These are phyloP conservation scores for Notodonta dromedarius DNA, from an alignment of 2,888 invertebrate genomes.

Conservation along the genomic window DNA sequence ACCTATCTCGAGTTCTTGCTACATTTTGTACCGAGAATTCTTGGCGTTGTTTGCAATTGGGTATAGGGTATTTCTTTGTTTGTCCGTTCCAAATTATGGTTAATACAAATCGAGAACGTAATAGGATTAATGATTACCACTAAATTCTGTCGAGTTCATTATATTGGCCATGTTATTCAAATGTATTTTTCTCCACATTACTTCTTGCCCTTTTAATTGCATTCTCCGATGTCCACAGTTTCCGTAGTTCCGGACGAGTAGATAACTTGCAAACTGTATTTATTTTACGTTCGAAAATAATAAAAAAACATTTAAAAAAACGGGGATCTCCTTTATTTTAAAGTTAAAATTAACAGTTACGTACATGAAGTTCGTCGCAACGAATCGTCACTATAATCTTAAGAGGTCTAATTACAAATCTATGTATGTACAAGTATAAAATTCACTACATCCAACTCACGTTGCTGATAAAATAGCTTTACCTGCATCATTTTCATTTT, in stretches of 20 bases:
- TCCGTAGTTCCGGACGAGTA: neutral
- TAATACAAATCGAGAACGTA: too few species aligned
- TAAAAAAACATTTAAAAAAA: conserved; percentile 55
- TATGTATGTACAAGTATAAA: conserved; percentile 80
- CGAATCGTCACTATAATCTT: conserved; percentile 75
- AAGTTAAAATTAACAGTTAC: conserved; percentile 73
- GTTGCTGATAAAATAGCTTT: conserved; percentile 62
- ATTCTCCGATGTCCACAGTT: neutral
- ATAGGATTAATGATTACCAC: too few species aligned
- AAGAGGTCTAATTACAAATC: conserved; percentile 65
- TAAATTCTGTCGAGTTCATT: too few species aligned
- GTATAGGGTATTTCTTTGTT: too few species aligned
- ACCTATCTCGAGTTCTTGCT: too few species aligned
- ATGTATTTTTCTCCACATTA: too few species aligned
- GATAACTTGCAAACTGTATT: neutral
- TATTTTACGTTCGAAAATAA: conserved; percentile 15
- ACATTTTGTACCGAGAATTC: too few species aligned
- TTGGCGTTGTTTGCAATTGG: too few species aligned
- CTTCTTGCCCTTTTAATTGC: neutral
- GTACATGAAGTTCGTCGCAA: conserved; percentile 73
- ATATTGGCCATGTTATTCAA: too few species aligned
- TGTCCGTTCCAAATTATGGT: too few species aligned
- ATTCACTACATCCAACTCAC: conserved; percentile 70
- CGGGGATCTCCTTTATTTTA: conserved; percentile 71
- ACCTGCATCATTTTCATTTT: conserved; percentile 61